Evolutionary conservation across 2,113 vertebrate genomes (phyloP), one percentile per base, ranked within the genome.

Genomic region (Alaudala cheleensis): DNA sequence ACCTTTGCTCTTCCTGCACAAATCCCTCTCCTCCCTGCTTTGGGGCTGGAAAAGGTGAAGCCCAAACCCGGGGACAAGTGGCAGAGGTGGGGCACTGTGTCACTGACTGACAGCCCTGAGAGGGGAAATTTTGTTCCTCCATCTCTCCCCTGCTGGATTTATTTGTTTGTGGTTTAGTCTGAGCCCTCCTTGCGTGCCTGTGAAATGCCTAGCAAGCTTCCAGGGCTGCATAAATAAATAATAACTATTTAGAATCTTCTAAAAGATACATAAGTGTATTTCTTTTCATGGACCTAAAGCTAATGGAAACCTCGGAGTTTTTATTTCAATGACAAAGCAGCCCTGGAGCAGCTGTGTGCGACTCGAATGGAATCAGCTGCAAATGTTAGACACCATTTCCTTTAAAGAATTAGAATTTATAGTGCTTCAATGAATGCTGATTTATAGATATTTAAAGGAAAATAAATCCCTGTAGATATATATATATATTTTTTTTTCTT

Each of bases 251-350:
- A 95, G 84, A 80, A 86, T 86, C 86, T 93, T 90, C 90, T 92
- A 94, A 97, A 96, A 96, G 94, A 97, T 86, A 81, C 39, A 42
- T 72, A 78, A 95, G 90, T 94, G 62, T 93, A 37, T 94, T 96
- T 97, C 89, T 92, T 95, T 96, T 96, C 85, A 81, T 83, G 96
- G 97, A 94, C 11, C 92, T 87, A 82, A 91, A 97, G 93, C 94
- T 97, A 97, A 95, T 67, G 96, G 85, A 93, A 92, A 92, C 83
- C 85, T 77, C 95, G 24, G 17, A 65, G 96, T 92, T 97, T 93
- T 97, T 93, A 94, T 97, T 96, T 92, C 92, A 65, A 5, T 69
- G 95, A 95, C 90, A 97, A 90, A 90, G 54, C 71, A 56, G 91
- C 76, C 88, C 86, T 85, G 90, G 86, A 97, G 62, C 77, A 95